A percentile compares a stretch with the other conserved stretches of the same genome.
These are phyloP conservation scores for Crossaster papposus DNA, from an alignment of 53 echinoderm and acorn worm species.

Conservation along the genomic window DNA sequence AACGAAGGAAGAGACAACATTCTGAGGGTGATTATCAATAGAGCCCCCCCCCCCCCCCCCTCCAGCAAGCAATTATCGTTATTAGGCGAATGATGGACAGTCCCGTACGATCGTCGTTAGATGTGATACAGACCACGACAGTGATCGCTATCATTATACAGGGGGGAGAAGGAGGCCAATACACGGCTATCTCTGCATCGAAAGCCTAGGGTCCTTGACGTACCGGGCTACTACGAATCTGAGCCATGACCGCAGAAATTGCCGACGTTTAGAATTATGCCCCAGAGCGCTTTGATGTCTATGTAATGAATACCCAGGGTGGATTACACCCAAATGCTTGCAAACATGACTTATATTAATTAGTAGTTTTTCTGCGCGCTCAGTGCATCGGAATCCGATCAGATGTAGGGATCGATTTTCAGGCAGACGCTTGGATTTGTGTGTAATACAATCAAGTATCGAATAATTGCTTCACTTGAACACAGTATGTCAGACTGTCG, in stretches of 20 bases:
- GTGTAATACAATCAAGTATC: slow-evolving; percentile 17
- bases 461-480: slow-evolving; percentile 11
- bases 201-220: not conserved
- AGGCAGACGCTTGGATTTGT: not conserved
- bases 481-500: not conserved
- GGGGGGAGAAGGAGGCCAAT: not conserved
- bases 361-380: not conserved
- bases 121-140: slow-evolving; percentile 26
- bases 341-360: not conserved
- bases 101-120: not conserved
- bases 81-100: slow-evolving; percentile 41
- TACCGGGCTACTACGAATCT: not conserved
- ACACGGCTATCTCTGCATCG: not conserved
- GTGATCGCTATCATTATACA: not conserved
- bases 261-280: slow-evolving; percentile 47
- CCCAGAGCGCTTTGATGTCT: slow-evolving; percentile 36
- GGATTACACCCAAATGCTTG: slow-evolving; percentile 20
- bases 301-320: slow-evolving; percentile 43
- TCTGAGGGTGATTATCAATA: slow-evolving; percentile 35
- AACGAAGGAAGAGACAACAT: slow-evolving; percentile 38
- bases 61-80: slow-evolving; percentile 47
- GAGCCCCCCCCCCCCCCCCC: slow-evolving; percentile 34
- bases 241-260: not conserved
- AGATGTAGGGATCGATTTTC: not conserved
- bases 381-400: not conserved